These are phyloP conservation scores for Ditylenchus weischeri DNA, from an alignment of 2,888 invertebrate species.

Conservation along the genomic window DNA sequence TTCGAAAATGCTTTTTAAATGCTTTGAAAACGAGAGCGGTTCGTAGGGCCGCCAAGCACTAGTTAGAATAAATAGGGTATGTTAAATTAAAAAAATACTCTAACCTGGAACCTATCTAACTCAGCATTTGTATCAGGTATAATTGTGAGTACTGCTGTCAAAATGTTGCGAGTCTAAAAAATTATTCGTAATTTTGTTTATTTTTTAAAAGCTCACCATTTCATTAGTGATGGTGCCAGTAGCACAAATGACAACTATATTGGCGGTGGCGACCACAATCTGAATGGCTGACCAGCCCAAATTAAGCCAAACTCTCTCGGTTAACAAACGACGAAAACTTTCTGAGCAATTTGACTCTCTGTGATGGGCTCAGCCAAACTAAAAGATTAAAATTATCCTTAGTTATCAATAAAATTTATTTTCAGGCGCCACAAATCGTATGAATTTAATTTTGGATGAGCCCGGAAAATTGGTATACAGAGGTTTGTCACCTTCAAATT, in stretches of 20 bases:
- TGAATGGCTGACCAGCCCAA: conserved; percentile 52
- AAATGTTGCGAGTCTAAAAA: conserved; percentile 50
- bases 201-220: conserved; percentile 32
- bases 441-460: too few species aligned
- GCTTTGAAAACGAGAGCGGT: too few species aligned
- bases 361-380: conserved; percentile 48
- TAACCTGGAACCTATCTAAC: conserved; percentile 52
- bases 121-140: conserved; percentile 53
- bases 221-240: conserved; percentile 55
- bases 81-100: background rate
- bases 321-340: conserved; percentile 36
- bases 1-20: too few species aligned
- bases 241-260: conserved; percentile 48
- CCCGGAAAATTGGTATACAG: too few species aligned
- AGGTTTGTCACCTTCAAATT: too few species aligned
- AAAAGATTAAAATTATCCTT: background rate
- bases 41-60: too few species aligned
- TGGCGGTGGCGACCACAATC: conserved; percentile 46
- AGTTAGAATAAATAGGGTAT: too few species aligned
- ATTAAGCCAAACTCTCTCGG: conserved; percentile 41
- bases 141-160: conserved; percentile 50
- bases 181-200: background rate
- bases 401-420: too few species aligned
- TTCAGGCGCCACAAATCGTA: too few species aligned
- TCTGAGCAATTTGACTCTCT: conserved; percentile 41